Conservation (phyloP, 30 jellyfish, hydroid and myxozoan species). For the Cassiopea andromeda region DNA sequence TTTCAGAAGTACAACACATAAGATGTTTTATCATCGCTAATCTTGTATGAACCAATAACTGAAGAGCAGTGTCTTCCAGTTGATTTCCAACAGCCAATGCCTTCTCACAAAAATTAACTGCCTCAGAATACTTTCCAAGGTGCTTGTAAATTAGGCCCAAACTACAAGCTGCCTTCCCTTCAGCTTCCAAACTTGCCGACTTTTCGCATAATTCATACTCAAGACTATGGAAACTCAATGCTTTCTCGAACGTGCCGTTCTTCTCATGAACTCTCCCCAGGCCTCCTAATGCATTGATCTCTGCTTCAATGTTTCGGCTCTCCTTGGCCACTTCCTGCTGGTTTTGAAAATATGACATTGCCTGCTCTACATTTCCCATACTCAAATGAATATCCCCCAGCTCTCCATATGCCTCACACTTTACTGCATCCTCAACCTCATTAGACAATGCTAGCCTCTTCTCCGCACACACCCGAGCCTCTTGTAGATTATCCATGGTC, state of each 20-base stretch:
- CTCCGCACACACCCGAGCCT: constrained; percentile 89
- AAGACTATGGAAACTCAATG: constrained; percentile 59
- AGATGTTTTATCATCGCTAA: constrained; percentile 53
- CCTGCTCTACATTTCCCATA: constrained; percentile 82
- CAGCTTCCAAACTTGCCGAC: constrained; percentile 57
- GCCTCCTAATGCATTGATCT: constrained; percentile 77
- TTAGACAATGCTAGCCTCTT: constrained; percentile 86
- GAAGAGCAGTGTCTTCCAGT: constrained; percentile 42
- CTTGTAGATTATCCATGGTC: constrained; percentile 67
- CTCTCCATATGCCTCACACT: constrained; percentile 83
- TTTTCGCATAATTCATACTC: constrained; percentile 71
- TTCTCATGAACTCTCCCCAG: constrained; percentile 79
- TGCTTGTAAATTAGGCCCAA: constrained; percentile 77
- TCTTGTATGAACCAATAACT: constrained; percentile 40
- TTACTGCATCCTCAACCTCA: constrained; percentile 69
- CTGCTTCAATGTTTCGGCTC: constrained; percentile 53
- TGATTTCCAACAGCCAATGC: constrained; percentile 69
- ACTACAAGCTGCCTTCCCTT: constrained; percentile 65
- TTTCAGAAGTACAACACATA: constrained; percentile 36
- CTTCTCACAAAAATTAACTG: constrained; percentile 62
- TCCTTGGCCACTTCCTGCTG: constrained; percentile 67
- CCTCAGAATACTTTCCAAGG: constrained; percentile 66
- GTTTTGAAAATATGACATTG: constrained; percentile 77
- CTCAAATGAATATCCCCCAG: constrained; percentile 76
- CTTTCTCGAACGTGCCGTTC: constrained; percentile 60